Percentiles rank a stretch among this genome's conserved stretches.
These are phyloP conservation scores for Sphaerophoria rueppellii DNA, from an alignment of 2,888 invertebrate species.

Conservation along the genomic window DNA sequence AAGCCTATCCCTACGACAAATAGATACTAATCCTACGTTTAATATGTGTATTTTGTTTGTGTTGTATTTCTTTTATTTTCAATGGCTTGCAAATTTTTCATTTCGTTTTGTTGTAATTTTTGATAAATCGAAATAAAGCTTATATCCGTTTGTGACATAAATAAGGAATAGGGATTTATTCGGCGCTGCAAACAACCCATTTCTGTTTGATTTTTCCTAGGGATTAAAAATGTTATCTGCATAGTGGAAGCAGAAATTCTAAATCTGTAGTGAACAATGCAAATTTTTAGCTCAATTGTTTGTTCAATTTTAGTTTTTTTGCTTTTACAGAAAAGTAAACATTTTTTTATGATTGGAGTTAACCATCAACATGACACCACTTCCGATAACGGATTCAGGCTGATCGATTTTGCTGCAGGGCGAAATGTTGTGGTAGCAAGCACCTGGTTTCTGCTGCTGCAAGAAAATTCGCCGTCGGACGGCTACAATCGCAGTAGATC, in stretches of 20 bases:
- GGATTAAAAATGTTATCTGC: no score
- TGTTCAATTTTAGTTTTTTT: no score
- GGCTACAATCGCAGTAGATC: no score
- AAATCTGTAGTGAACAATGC: neutral
- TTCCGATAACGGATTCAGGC: no score
- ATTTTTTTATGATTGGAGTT: no score
- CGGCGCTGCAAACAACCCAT: neutral
- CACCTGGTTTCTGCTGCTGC: no score
- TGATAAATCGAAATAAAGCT: conserved; percentile 27
- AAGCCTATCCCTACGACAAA: conserved; percentile 68
- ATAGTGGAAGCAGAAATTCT: neutral
- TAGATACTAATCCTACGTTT: conserved; percentile 65
- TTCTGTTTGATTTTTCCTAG: neutral
- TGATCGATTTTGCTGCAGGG: no score
- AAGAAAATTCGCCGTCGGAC: no score
- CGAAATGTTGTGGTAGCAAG: no score
- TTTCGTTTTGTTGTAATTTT: conserved; percentile 55
- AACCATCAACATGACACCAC: no score
- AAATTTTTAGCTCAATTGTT: no score
- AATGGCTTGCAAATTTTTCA: conserved; percentile 11
- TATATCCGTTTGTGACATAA: conserved; percentile 42
- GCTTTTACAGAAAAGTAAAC: no score
- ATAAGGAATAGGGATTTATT: conserved; percentile 47
- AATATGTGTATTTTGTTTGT: conserved; percentile 51
- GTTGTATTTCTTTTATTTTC: conserved; percentile 14